Evolutionary conservation across 2,113 vertebrate genomes (phyloP), one percentile per base, ranked within the genome.

Genomic region (Onychorhynchus coronatus): DNA sequence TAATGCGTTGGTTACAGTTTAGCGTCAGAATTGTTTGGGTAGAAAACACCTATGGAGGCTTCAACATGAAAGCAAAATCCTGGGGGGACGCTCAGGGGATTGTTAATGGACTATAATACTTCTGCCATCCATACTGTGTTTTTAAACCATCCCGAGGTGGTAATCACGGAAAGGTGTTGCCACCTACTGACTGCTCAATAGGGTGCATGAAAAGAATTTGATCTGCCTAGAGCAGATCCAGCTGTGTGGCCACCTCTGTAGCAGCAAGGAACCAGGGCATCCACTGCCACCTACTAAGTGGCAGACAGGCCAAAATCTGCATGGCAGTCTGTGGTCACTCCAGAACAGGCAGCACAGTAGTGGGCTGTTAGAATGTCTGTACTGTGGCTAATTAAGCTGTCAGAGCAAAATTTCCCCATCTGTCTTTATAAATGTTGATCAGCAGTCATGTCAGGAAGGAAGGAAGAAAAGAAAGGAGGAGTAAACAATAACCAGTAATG

Each of bases 361-460:
- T 1, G 49, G 28, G n/a, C 15, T 44, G 3, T 30, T 33, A 37
- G 15, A 28, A 30, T 31, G 20, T 5, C 62, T 7, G 1, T 28
- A 4, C 17, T 37, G 2, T 0, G 6, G 6, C 24, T 62, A 9
- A 9, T n/a, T 44, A 58, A 49, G 8, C 24, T 22, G 44, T 22
- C 8, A 49, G 49, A 35, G 23, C 6, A 58, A 58, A 61, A 70
- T 71, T 81, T 78, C 30, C 39, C n/a, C 21, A 12, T 27, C 14
- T 46, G 0, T 33, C 16, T 74, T 58, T 80, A 14, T 8, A 14
- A 41, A 7, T 24, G 16, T 20, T 81, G 35, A 41, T 33, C 35
- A 53, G 16, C 18, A 13, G 3, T 46, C 11, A 35, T 0, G 0
- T 49, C 39, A 49, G n/a, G 12, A 77, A 62, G 10, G 17, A 66